Evolutionary conservation across 2,888 invertebrate genomes (phyloP).

Genomic region (Eudiplozoon nipponicum): DNA sequence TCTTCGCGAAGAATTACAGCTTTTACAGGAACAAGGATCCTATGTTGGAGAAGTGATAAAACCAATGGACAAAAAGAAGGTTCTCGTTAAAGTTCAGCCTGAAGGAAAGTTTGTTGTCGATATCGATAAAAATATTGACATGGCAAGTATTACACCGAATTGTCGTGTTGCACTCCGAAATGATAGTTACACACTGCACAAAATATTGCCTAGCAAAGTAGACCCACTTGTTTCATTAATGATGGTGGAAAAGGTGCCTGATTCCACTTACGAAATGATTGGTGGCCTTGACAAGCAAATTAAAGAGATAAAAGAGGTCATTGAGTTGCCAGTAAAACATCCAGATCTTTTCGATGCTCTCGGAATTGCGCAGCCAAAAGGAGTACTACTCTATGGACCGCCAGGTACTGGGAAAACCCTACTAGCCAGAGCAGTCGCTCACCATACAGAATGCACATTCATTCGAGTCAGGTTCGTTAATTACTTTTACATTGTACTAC

Average conservation of each 20-base stretch:
- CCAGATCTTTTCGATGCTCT: slow-evolving; percentile 94
- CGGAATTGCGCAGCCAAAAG: slow-evolving; percentile 87
- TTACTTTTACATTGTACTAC: background rate
- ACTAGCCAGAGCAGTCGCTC: slow-evolving; percentile 80
- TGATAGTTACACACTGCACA: slow-evolving; percentile 87
- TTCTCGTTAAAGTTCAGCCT: slow-evolving; percentile 49
- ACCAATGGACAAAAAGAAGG: slow-evolving; percentile 98
- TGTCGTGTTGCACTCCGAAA: slow-evolving; percentile 82
- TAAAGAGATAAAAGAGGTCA: slow-evolving; percentile 96
- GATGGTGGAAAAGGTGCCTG: slow-evolving; percentile 99
- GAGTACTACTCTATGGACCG: slow-evolving; percentile 73
- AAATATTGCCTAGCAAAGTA: slow-evolving; percentile 80
- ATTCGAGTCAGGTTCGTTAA: slow-evolving; percentile 41
- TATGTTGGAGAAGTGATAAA: slow-evolving; percentile 98
- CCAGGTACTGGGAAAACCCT: slow-evolving; percentile 80
- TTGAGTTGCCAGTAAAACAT: slow-evolving; percentile 91
- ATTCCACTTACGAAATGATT: slow-evolving; percentile 98
- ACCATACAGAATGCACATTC: slow-evolving; percentile 95
- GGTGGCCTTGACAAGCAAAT: slow-evolving; percentile 96
- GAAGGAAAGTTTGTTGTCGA: slow-evolving; percentile 98
- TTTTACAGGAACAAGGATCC: slow-evolving; percentile 74
- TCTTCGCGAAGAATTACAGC: slow-evolving; percentile 74
- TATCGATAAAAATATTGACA: slow-evolving; percentile 88
- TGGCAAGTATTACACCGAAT: slow-evolving; percentile 79
- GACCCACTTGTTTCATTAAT: slow-evolving; percentile 90